Base-by-base conservation (phyloP, 35 echinoderm and acorn worm species). In the Strongylocentrotus purpuratus region DNA sequence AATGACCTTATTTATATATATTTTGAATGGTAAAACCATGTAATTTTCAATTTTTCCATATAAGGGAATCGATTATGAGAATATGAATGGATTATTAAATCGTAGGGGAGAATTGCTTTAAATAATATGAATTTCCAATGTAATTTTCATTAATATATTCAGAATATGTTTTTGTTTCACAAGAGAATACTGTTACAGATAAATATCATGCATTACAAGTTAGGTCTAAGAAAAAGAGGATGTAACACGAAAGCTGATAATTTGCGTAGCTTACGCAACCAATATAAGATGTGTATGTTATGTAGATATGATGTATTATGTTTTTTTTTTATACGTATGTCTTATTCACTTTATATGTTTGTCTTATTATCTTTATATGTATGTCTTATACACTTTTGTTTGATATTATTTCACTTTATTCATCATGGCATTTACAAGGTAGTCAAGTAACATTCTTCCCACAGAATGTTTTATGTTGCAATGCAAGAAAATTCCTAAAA, bases 21-120 rank as follows among this genome's bases (percentile, higher is more conserved):
- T 78, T 78, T 78, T 78, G 65, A 78, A 78, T n/a, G 20, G 65
- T 78, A 78, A 78, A 78, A n/a, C n/a, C 65, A 78, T 78, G 65
- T 78, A 15, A 78, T 78, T 28, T 78, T n/a, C 65, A 78, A n/a
- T 78, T 78, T 14, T 14, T 11, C 17, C 52, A 9, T 59, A 41
- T 0, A 41, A 41, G 35, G 35, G 35, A 41, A 41, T 41, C 35
- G 35, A 1, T 41, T 1, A 41, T 41, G 35, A 41, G 35, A 41
- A 41, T 41, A 41, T 41, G 35, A 41, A 41, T 41, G 7, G 50
- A 55, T 55, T 11, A n/a, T 78, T 22, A 78, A 78, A 78, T 78
- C n/a, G 20, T 78, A 78, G 20, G 18, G 65, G 65, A n/a, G 20
- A 7, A 28, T 78, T 78, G 22, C 25, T 28, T 28, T 28, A 22